A percentile compares a stretch with the other conserved stretches of the same genome.
These are phyloP conservation scores for Hyles vespertilio DNA, from an alignment of 1,140 invertebrate genomes.

Conservation along the genomic window DNA sequence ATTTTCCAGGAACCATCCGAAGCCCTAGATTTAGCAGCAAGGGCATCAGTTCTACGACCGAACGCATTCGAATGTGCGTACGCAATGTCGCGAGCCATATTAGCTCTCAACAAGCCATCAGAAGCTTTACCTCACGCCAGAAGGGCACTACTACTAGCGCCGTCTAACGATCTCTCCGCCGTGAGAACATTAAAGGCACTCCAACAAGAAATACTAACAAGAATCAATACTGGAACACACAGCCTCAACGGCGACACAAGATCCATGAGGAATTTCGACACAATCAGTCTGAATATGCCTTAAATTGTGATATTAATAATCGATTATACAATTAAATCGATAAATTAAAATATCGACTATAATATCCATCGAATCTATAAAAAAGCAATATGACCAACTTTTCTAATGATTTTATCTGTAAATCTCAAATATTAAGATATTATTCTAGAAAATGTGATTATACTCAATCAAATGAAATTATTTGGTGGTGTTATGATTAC, in stretches of 20 bases:
- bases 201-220: conserved; percentile 56
- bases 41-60: conserved; percentile 88
- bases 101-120: conserved; percentile 79
- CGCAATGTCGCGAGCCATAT: conserved; percentile 89
- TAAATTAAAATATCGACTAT: too few relatives aligned
- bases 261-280: conserved; percentile 59
- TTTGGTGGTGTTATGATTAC: conserved; percentile 4
- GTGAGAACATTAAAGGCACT: conserved; percentile 52
- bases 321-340: too few relatives aligned
- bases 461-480: conserved; percentile 2
- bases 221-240: conserved; percentile 50
- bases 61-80: conserved; percentile 95
- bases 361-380: too few relatives aligned
- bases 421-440: too few relatives aligned
- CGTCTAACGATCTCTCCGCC: conserved; percentile 45
- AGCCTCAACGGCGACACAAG: conserved; percentile 48
- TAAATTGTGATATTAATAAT: conserved; percentile 18
- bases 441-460: background rate
- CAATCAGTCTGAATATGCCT: conserved; percentile 64
- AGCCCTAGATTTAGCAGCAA: conserved; percentile 90
- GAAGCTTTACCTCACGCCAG: conserved; percentile 76
- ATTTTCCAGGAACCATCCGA: conserved; percentile 80
- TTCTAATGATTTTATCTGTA: too few relatives aligned
- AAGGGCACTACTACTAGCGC: conserved; percentile 67
- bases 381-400: too few relatives aligned